These are phyloP conservation scores for Labroides dimidiatus DNA, from an alignment of 2,797 vertebrate genomes.

Conservation along the genomic window DNA sequence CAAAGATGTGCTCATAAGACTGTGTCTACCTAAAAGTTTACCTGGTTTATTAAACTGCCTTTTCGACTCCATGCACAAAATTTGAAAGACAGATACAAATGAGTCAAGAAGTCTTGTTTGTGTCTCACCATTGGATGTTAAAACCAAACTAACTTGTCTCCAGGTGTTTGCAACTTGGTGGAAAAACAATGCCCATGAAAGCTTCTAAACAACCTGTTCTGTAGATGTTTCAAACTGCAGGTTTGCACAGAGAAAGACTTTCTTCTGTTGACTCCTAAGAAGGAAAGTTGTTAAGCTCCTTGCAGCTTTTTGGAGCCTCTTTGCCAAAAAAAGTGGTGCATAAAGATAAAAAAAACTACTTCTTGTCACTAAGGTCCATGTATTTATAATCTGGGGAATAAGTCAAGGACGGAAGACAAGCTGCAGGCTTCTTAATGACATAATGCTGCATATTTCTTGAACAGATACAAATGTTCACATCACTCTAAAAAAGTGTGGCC, in stretches of 20 bases:
- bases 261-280: not conserved
- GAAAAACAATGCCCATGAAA: no score
- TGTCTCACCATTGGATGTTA: no score
- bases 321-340: not conserved
- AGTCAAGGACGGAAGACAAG: not conserved
- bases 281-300: not conserved
- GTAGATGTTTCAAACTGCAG: no score
- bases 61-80: no score
- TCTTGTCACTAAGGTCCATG: not conserved
- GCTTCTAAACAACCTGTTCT: no score
- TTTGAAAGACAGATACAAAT: no score
- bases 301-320: not conserved
- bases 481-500: conserved; percentile 5
- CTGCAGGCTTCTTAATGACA: conserved; percentile 4
- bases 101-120: no score
- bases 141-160: no score
- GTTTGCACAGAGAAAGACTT: not conserved
- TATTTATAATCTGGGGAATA: not conserved
- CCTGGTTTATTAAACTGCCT: no score
- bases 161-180: no score
- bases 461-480: conserved; percentile 13
- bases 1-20: not conserved
- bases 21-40: not conserved
- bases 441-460: conserved; percentile 1
- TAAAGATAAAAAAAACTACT: not conserved